Evolutionary conservation across 2,888 invertebrate genomes (phyloP), one percentile per base, ranked within the genome.

Genomic region (Tyria jacobaeae): DNA sequence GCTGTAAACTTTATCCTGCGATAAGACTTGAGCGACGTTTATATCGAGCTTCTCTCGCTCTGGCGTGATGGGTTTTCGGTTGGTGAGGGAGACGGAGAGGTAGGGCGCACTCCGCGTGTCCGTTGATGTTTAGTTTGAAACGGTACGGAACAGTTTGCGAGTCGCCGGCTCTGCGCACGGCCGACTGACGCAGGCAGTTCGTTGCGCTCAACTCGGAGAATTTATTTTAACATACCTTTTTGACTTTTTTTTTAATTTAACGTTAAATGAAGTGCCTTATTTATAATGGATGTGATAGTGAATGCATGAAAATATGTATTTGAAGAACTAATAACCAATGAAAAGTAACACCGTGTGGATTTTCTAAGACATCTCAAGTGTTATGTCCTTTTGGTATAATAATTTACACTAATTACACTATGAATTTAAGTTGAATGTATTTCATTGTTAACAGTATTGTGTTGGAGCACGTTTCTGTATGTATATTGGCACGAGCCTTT

Each of bases 301-400:
- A 82, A 89, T 88, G 93, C 90, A 91, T 92, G 91, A 85, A 90
- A 85, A 85, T 77, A 87, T 76, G 75, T 77, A 81, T 79, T 76
- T 80, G 79, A 82, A 83, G 75, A 82, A 85, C 84, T 84, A 68
- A 81, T 80, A 73, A 66, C 71, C 74, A 69, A 82, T 86, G 82
- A 85, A 86, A 87, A 84, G 82, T 89, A 86, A 83, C 85, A 79
- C 76, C 87, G 84, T 88, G 89, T 88, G 85, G 79, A 86, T 86
- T 87, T 85, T 72, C 69, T 79, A 78, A 82, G 78, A 82, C 84
- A 82, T 86, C 79, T 82, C 87, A 82, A 71, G 83, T 83, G 87
- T 88, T 89, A 86, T 91, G 92, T 92, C 92, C 89, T 93, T 92
- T 92, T 90, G 92, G 94, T 93, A 92, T 89, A 87, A 77, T 86